These are phyloP conservation scores for Atrina japonica DNA, from an alignment of 2,888 invertebrate genomes.

Conservation along the genomic window DNA sequence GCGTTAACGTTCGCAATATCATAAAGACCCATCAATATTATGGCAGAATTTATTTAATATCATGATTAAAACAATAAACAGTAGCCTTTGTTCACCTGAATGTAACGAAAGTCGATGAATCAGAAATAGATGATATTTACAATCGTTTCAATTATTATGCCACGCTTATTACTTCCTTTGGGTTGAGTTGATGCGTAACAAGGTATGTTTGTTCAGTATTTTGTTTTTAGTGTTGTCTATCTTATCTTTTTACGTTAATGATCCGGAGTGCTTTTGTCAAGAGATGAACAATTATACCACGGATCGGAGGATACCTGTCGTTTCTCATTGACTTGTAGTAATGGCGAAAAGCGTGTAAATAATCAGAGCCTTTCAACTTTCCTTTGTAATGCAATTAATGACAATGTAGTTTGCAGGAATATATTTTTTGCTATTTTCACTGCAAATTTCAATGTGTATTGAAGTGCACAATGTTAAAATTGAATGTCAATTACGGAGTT, in stretches of 20 bases:
- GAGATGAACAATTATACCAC: too few species aligned
- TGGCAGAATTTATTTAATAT: constrained; percentile 7
- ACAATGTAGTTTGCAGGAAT: too few species aligned
- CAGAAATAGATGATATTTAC: constrained; percentile 12
- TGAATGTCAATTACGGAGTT: too few species aligned
- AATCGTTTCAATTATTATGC: constrained; percentile 7
- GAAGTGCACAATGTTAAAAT: too few species aligned
- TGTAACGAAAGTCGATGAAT: neutral
- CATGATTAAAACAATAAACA: constrained; percentile 15
- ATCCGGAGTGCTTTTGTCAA: too few species aligned
- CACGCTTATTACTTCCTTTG: constrained; percentile 29
- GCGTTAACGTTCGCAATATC: neutral
- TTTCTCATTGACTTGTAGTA: too few species aligned
- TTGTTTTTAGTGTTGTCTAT: constrained; percentile 17
- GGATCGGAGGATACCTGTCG: too few species aligned
- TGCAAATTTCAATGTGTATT: too few species aligned
- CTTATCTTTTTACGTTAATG: neutral
- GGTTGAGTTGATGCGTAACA: constrained; percentile 7
- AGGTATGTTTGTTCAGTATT: constrained; percentile 16
- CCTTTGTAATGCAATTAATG: constrained; percentile 24
- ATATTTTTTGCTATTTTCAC: too few species aligned
- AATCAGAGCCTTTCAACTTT: constrained; percentile 5
- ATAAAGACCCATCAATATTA: constrained; percentile 2
- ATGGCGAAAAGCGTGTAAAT: constrained; percentile 7
- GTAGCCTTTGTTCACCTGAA: neutral